Base-by-base conservation (phyloP, 53 echinoderm and acorn worm species). In the Patiria pectinifera region DNA sequence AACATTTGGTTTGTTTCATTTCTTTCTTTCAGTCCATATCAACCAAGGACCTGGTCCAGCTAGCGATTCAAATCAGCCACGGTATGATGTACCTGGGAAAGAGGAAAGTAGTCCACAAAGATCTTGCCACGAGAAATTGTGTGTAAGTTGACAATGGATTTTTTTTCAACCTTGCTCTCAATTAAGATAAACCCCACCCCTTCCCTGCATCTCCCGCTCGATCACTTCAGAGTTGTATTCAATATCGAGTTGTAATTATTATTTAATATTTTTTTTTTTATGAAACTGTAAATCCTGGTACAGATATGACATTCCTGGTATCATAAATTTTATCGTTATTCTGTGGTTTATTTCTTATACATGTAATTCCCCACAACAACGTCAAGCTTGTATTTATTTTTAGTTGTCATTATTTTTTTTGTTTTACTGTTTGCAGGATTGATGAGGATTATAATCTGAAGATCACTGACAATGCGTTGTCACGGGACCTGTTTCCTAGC, bases 11-110 rank as follows among this genome's bases (percentile, higher is more conserved):
- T 16, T 78, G 45, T 18, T 83, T 58, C 13, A 16, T 59, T 8
- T 60, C 19, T 83, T 74, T 7, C 15, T 78, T 94, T 2, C 93
- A 98, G 99, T 94, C 96, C 0, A 91, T 98, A 91, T 98, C 99
- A 80, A 98, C 99, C n/a, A 93, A 95, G 76, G 99, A 98, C 80
- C 91, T 98, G 21, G 99, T 98, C 11, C 96, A 96, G 83, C 84
- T 97, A 91, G 95, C 99, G 53, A 98, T 98, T 69, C 99, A 98
- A 92, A 95, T 96, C 76, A 98, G 96, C 21, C 96, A 97, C 83
- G 99, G 95, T 61, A 95, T 98, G 96, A 96, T 96, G 99, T 98
- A 98, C 85, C 95, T 98, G 91, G 97, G 99, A 16, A 98, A 98
- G 89, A 92, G 92, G 87, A 98, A 95, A 83, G 93, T 98, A 21